phyloP scores from a whole-genome alignment of 2,113 vertebrate species.

The Tychaedon coryphoeus region DNA sequence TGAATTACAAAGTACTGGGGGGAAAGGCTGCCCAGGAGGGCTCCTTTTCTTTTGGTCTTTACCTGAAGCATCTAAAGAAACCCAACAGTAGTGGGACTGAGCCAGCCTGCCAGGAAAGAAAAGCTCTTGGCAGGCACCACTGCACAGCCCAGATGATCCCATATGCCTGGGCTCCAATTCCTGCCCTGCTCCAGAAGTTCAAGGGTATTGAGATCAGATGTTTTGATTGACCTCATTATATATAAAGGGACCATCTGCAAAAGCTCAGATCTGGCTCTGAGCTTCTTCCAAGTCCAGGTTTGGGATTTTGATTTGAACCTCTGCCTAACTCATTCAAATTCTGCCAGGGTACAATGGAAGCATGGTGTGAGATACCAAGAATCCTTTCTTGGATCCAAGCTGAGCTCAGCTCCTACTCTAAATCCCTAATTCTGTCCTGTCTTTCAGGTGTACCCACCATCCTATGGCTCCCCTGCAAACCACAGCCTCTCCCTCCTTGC shows the following conservation, averaged over 20 bases:
- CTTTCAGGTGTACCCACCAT: background rate
- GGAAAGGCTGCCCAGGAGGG: background rate
- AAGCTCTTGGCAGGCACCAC: conserved; percentile 6
- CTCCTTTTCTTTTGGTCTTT: background rate
- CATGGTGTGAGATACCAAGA: background rate
- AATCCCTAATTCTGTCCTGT: background rate
- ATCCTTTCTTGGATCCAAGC: background rate
- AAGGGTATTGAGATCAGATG: conserved; percentile 47
- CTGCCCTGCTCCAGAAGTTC: conserved; percentile 15
- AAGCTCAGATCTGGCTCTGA: conserved; percentile 43
- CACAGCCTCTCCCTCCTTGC: background rate
- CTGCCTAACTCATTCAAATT: background rate
- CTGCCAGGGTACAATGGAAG: conserved; percentile 31
- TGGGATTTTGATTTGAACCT: conserved; percentile 30
- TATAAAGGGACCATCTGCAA: conserved; percentile 33
- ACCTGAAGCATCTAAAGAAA: background rate
- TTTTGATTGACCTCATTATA: conserved; percentile 54
- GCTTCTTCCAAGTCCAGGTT: background rate
- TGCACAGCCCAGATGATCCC: conserved; percentile 2
- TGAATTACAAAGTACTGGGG: background rate
- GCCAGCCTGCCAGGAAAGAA: conserved; percentile 12
- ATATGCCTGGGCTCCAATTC: conserved; percentile 5
- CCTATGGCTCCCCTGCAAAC: background rate
- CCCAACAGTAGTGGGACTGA: background rate
- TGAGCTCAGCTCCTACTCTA: background rate